Evolutionary conservation across 2,888 invertebrate species (phyloP), one percentile per base, ranked within the genome.

Genomic region (Amphiduros pacificus): DNA sequence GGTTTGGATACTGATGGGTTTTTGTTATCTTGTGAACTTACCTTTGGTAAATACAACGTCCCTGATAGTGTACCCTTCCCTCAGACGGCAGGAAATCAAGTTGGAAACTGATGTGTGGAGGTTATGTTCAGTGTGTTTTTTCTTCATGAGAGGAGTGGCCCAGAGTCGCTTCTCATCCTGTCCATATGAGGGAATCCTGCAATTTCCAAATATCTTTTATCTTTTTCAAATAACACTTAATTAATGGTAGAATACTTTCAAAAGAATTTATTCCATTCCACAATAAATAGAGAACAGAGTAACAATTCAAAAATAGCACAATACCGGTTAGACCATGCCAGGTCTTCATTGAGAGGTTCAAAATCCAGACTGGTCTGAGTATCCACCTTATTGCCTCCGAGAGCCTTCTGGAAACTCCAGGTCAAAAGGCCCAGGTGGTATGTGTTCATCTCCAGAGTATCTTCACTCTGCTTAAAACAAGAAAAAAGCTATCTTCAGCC

Each of bases 61-160:
- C 69, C 87, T 88, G 64, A 90, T 85, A 44, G 87, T 87, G 80
- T 90, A 92, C 31, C 92, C 92, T 82, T 91, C 91, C 49, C 91
- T 83, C 65, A 92, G 84, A 63, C 91, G 84, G 71, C 91, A 88
- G 55, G 90, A 89, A 62, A 92, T 81, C 54, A 91, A 84, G 73
- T 88, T 87, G 67, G 86, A 85, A 64, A 91, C 82, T 31, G 81
- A 79, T 5, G 83, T 78, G 57, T 86, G 85, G 64, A 89, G 69
- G 14, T 84, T 87, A 22, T 87, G 85, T 77, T 88, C 88, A 67
- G 87, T 86, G 72, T 89, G 89, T 65, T 87, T 85, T 77, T 89
- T 89, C 71, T 87, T 86, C 72, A 89, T 87, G 41, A 87, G 84
- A 51, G 88, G 83, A 64, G 88, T 81, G 64, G 86, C 85, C 61